Evolutionary conservation across 2,113 vertebrate genomes (phyloP), one percentile per base, ranked within the genome.

Genomic region (Cettia cetti): DNA sequence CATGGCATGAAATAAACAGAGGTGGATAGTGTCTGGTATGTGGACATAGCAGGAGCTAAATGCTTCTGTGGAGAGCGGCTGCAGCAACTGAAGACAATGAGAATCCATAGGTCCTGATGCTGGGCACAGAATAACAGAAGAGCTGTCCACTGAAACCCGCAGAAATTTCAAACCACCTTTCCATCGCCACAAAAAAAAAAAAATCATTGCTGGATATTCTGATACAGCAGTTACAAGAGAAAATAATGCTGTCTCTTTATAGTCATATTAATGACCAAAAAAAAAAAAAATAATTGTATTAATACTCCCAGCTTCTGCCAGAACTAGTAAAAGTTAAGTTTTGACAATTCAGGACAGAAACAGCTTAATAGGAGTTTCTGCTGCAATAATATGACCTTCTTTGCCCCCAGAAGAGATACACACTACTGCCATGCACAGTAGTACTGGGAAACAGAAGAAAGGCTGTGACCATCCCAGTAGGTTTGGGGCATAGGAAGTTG

Each of bases 1-100:
- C 71, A 64, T 37, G 37, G 74, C 69, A 89, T 11, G 45, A 72
- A 89, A 83, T 85, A 92, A 94, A 79, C n/a, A 86, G 69, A 89
- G 52, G 40, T 84, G 70, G 77, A 71, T 49, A 45, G 2, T 35
- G 53, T 39, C 24, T 76, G 66, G 78, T 80, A 88, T 70, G 66
- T 13, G 39, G 42, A 35, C 50, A 85, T 8, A 50, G 59, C 74
- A 95, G 66, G 20, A 76, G 45, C n/a, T 21, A 27, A 91, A 78
- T 33, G 47, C 27, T 86, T 79, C 56, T 63, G 76, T 23, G 54
- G 42, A 82, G 26, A 86, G 40, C 19, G 40, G 56, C 60, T 40
- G 23, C 3, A 81, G 78, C 63, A 92, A 71, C 88, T 74, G 70
- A 72, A 85, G 66, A 52, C 15, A 42, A 54, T 0, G 0, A 91